Evolutionary conservation across 2,797 vertebrate species (phyloP).

Genomic region (Karalla daura): DNA sequence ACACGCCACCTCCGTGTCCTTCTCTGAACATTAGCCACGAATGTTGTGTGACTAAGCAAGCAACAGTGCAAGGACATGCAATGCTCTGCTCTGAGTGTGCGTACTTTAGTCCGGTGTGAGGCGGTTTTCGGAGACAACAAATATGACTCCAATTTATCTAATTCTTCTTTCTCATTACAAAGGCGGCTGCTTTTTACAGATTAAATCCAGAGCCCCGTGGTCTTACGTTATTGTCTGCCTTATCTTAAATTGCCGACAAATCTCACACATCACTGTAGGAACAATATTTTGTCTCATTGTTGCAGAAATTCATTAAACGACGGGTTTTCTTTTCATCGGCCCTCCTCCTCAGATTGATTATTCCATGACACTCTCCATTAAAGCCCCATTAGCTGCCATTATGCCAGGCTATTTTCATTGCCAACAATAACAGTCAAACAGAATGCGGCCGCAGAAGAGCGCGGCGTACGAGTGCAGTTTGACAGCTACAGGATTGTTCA

Average conservation of each 20-base stretch:
- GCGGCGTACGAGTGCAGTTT: conserved; percentile 54
- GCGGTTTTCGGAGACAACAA: conserved; percentile 25
- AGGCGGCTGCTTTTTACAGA: conserved; percentile 34
- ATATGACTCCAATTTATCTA: conserved; percentile 18
- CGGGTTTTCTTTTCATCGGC: conserved; percentile 52
- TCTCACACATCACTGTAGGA: conserved; percentile 45
- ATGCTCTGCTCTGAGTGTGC: conserved; percentile 20
- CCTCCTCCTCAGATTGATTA: conserved; percentile 71
- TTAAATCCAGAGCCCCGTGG: conserved; percentile 37
- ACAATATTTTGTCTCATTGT: conserved; percentile 64
- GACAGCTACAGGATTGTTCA: conserved; percentile 78
- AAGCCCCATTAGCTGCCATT: conserved; percentile 79
- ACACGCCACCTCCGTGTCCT: not conserved
- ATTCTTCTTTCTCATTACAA: conserved; percentile 42
- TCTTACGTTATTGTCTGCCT: conserved; percentile 35
- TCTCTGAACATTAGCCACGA: conserved; percentile 21
- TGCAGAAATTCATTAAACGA: conserved; percentile 64
- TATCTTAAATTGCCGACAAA: conserved; percentile 47
- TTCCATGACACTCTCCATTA: conserved; percentile 78
- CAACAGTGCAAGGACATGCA: conserved; percentile 31
- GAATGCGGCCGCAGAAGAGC: conserved; percentile 54
- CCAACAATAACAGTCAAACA: conserved; percentile 70
- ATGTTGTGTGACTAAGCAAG: conserved; percentile 43
- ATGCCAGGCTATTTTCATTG: conserved; percentile 72
- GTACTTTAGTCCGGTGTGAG: conserved; percentile 7